Evolutionary conservation across 2,888 invertebrate species (phyloP).

Genomic region (Hemaris fuciformis): DNA sequence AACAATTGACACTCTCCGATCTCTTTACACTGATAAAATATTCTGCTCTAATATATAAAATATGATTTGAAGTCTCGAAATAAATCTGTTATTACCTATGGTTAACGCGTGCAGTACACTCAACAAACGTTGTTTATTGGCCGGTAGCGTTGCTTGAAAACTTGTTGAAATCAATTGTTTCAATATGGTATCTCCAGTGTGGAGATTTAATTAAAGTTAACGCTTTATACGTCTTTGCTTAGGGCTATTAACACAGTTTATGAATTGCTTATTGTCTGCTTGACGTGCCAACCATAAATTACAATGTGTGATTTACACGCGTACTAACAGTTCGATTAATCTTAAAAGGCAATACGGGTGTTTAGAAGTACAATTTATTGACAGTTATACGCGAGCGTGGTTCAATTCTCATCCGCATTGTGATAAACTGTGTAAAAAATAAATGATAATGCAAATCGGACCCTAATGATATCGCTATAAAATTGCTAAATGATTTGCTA

Average conservation of each 20-base stretch:
- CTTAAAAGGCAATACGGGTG: background rate
- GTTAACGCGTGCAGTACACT: slow-evolving; percentile 31
- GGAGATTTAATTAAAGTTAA: slow-evolving; percentile 71
- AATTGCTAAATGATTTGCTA: background rate
- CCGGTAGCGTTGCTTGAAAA: slow-evolving; percentile 68
- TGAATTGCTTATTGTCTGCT: slow-evolving; percentile 25
- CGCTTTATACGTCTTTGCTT: slow-evolving; percentile 54
- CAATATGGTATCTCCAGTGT: slow-evolving; percentile 65
- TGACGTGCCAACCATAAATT: background rate
- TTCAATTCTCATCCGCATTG: background rate
- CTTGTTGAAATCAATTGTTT: slow-evolving; percentile 79
- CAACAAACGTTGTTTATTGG: slow-evolving; percentile 47
- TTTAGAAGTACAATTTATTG: background rate
- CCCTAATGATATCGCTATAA: background rate
- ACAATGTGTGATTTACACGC: background rate
- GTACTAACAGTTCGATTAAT: background rate
- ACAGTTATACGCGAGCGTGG: background rate
- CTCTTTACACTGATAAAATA: background rate
- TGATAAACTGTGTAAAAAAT: background rate
- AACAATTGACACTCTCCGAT: background rate
- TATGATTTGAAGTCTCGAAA: slow-evolving; percentile 21
- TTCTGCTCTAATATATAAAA: slow-evolving; percentile 16
- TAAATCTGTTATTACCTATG: slow-evolving; percentile 37
- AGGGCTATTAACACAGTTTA: slow-evolving; percentile 49
- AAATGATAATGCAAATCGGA: background rate